Conservation (phyloP, 2,797 vertebrate species). For the Natrix natrix region DNA sequence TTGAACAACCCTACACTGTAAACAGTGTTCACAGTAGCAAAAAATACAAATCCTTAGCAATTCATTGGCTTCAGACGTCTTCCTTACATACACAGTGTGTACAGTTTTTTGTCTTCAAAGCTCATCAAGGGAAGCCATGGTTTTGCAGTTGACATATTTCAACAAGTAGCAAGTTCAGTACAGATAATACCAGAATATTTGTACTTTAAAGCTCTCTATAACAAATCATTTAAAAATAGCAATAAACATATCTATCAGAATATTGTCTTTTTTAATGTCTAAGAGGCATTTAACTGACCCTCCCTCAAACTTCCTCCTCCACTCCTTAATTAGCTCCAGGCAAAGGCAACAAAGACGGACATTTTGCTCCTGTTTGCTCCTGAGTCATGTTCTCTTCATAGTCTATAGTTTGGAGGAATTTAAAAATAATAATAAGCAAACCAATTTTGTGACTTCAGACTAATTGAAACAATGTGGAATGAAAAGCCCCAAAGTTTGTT, state of each 20-base stretch:
- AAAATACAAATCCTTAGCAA: neutral
- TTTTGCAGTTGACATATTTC: neutral
- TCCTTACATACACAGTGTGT: neutral
- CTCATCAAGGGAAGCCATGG: neutral
- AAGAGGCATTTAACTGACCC: neutral
- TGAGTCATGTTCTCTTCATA: neutral
- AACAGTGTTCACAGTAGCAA: neutral
- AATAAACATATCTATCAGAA: neutral
- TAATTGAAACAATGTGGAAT: neutral
- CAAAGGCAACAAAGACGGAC: neutral
- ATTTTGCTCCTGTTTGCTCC: neutral
- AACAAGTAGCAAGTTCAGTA: neutral
- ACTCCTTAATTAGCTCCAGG: neutral
- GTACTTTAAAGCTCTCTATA: neutral
- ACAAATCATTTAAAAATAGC: neutral
- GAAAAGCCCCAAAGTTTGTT: neutral
- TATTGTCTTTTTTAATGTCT: neutral
- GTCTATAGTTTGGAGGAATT: neutral
- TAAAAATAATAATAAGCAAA: neutral
- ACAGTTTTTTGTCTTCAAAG: neutral
- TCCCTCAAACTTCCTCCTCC: neutral
- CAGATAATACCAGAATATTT: neutral
- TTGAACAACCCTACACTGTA: neutral
- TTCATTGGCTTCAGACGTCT: neutral
- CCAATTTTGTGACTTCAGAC: neutral